A percentile compares a stretch with the other conserved stretches of the same genome.
Conservation (phyloP, 2,888 invertebrate species). For the Cerastis leucographa region DNA sequence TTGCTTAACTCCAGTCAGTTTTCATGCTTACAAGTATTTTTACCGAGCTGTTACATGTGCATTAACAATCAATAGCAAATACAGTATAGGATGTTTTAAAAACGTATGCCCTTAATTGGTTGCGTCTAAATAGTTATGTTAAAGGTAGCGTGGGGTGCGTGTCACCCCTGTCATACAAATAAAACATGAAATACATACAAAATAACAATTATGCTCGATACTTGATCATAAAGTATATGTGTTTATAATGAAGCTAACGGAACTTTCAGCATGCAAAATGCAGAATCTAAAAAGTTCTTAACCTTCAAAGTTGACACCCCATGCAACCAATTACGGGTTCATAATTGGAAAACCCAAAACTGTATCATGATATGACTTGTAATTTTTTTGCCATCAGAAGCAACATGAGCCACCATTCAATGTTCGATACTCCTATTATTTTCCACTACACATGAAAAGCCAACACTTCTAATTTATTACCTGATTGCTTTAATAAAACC, state of each 20-base stretch:
- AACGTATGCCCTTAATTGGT: no score
- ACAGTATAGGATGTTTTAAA: not conserved
- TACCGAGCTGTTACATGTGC: not conserved
- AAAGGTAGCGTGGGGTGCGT: no score
- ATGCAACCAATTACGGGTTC: no score
- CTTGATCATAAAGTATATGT: no score
- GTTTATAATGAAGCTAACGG: no score
- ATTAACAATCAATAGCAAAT: not conserved
- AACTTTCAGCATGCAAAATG: no score
- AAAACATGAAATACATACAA: no score
- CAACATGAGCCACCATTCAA: not conserved
- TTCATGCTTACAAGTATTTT: not conserved
- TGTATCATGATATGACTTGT: not conserved
- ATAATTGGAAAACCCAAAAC: not conserved
- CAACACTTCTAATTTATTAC: constrained; percentile 43
- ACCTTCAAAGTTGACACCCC: no score
- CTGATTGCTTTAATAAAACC: constrained; percentile 48
- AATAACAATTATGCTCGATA: no score
- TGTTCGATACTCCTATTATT: constrained; percentile 11
- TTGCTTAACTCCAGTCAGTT: not conserved
- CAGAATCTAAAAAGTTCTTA: no score
- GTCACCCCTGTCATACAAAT: no score
- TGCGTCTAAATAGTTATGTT: no score
- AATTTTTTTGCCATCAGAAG: not conserved
- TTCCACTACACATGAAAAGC: constrained; percentile 16